These are phyloP conservation scores for Eupithecia dodoneata DNA, from an alignment of 2,888 invertebrate genomes.

Conservation along the genomic window DNA sequence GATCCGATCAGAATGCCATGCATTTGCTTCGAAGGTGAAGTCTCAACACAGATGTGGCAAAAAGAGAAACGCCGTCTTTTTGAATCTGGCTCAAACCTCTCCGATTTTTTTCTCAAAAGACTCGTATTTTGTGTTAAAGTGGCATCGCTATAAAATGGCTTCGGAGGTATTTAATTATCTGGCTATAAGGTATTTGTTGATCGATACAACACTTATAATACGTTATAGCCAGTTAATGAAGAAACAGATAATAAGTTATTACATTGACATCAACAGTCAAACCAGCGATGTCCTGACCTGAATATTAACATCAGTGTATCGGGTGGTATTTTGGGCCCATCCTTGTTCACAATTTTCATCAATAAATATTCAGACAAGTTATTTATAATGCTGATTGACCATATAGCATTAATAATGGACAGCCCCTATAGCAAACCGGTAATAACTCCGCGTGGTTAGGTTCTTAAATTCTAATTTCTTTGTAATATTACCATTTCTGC, in stretches of 20 bases:
- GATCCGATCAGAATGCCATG: not conserved
- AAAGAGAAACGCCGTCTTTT: not conserved
- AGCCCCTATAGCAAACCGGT: not conserved
- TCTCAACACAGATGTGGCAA: not conserved
- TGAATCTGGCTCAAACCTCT: not conserved
- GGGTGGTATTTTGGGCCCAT: not conserved
- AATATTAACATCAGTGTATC: not conserved
- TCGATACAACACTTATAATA: too few species aligned
- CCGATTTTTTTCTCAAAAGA: not conserved
- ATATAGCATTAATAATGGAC: not conserved
- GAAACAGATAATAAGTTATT: too few species aligned
- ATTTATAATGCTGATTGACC: not conserved
- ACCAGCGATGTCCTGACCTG: not conserved
- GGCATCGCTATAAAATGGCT: not conserved
- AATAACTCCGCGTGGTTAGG: not conserved
- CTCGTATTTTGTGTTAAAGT: not conserved
- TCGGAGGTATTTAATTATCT: not conserved
- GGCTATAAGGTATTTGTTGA: not conserved
- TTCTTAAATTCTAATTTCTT: too few species aligned
- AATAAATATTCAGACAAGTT: not conserved
- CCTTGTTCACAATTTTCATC: not conserved
- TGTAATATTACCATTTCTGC: conserved; percentile 69
- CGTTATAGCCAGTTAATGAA: too few species aligned
- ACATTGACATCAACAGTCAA: not conserved
- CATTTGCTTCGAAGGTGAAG: not conserved